Evolutionary conservation across 2,888 invertebrate genomes (phyloP).

Genomic region (Nemoura dubitans): DNA sequence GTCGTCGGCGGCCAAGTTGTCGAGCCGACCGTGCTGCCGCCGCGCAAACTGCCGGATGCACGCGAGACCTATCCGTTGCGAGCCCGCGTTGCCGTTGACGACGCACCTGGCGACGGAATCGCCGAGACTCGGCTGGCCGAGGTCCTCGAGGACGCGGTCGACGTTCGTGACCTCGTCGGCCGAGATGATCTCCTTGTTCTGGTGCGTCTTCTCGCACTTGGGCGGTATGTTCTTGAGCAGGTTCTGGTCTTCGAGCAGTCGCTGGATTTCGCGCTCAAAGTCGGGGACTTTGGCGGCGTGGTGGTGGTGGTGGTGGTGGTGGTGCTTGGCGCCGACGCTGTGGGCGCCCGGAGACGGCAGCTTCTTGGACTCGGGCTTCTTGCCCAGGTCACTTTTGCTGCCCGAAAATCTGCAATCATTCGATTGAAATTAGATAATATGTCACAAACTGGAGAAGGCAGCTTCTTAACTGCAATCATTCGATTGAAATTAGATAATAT

Average conservation of each 20-base stretch:
- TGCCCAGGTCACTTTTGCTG: slow-evolving; percentile 40
- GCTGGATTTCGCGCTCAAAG: slow-evolving; percentile 82
- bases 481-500: too few relatives aligned
- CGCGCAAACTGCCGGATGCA: slow-evolving; percentile 80
- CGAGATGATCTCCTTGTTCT: slow-evolving; percentile 69
- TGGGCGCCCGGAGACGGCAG: slow-evolving; percentile 41
- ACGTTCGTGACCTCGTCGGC: slow-evolving; percentile 59
- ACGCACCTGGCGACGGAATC: slow-evolving; percentile 52
- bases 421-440: slow-evolving; percentile 61
- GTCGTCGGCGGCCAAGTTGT: slow-evolving; percentile 56
- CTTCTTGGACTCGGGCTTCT: slow-evolving; percentile 17
- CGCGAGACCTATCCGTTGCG: slow-evolving; percentile 71
- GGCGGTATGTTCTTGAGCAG: slow-evolving; percentile 69
- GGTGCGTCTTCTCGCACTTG: slow-evolving; percentile 69
- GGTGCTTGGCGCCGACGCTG: slow-evolving; percentile 38
- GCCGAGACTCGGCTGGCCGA: slow-evolving; percentile 52
- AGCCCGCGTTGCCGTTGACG: slow-evolving; percentile 44
- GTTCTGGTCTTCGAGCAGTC: slow-evolving; percentile 78
- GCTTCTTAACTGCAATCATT: too few relatives aligned
- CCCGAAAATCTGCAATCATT: slow-evolving; percentile 41
- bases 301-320: slow-evolving; percentile 44
- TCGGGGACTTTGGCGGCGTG: slow-evolving; percentile 59
- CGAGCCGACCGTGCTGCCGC: slow-evolving; percentile 64
- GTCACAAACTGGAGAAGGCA: too few relatives aligned
- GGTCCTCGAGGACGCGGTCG: slow-evolving; percentile 54